phyloP scores from a whole-genome alignment of 1,140 invertebrate genomes.

The Formica selysi region DNA sequence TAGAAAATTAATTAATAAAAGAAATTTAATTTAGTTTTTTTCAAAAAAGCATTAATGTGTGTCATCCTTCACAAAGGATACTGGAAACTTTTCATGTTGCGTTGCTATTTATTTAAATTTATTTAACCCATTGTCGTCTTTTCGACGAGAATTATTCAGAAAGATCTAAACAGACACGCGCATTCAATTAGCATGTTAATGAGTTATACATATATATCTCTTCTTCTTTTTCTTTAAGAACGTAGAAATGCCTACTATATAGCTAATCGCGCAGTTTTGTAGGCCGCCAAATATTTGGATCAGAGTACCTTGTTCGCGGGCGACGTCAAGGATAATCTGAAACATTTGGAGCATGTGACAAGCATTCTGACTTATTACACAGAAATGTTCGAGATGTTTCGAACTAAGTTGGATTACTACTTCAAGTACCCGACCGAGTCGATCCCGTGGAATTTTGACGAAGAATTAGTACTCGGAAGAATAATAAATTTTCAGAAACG shows the following conservation, averaged over 20 bases:
- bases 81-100: neutral
- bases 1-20: neutral
- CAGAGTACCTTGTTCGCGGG: conserved; percentile 88
- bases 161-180: too few relatives aligned
- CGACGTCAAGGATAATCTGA: conserved; percentile 87
- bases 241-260: neutral
- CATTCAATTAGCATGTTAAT: neutral
- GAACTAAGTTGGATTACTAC: conserved; percentile 87
- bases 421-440: conserved; percentile 86
- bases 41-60: neutral
- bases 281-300: conserved; percentile 81
- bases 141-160: too few relatives aligned
- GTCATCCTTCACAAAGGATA: neutral
- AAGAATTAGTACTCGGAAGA: conserved; percentile 88
- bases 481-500: conserved; percentile 88
- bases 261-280: conserved; percentile 16
- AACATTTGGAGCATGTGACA: conserved; percentile 76
- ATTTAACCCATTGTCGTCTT: neutral
- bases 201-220: neutral
- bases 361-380: conserved; percentile 77
- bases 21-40: neutral
- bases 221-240: neutral
- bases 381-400: conserved; percentile 85
- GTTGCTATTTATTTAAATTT: neutral
- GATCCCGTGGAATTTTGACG: conserved; percentile 89